phyloP scores from a whole-genome alignment of 2,797 vertebrate species.

The Melanotaenia boesemani region DNA sequence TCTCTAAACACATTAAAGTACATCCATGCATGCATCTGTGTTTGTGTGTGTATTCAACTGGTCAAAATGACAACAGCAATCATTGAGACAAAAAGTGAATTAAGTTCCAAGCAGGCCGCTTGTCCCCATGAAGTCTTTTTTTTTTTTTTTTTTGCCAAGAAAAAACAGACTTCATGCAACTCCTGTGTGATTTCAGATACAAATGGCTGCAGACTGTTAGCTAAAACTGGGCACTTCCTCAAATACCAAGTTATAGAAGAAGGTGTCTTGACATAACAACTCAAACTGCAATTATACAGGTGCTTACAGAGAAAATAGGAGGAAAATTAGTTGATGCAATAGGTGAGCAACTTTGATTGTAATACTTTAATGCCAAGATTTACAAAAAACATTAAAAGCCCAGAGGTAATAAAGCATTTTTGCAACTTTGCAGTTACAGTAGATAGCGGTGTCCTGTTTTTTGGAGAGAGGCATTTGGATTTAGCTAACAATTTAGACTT shows the following conservation, averaged over 20 bases:
- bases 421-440: neutral
- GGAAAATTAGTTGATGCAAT: neutral
- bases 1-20: slow-evolving; percentile 67
- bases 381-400: neutral
- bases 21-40: slow-evolving; percentile 14
- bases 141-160: neutral
- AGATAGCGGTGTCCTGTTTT: neutral
- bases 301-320: neutral
- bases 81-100: slow-evolving; percentile 49
- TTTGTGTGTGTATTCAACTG: slow-evolving; percentile 13
- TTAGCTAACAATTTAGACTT: neutral
- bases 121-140: slow-evolving; percentile 18
- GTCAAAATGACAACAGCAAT: slow-evolving; percentile 39
- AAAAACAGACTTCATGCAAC: slow-evolving; percentile 1
- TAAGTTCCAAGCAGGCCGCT: slow-evolving; percentile 18
- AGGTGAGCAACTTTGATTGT: neutral
- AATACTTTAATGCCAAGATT: neutral
- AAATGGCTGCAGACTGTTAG: neutral
- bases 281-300: neutral
- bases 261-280: neutral
- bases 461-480: too few species aligned
- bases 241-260: neutral
- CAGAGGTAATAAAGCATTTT: neutral
- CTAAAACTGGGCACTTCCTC: neutral
- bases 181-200: neutral